Base-by-base conservation (phyloP, 2,113 vertebrate genomes). In the Merops nubicus region DNA sequence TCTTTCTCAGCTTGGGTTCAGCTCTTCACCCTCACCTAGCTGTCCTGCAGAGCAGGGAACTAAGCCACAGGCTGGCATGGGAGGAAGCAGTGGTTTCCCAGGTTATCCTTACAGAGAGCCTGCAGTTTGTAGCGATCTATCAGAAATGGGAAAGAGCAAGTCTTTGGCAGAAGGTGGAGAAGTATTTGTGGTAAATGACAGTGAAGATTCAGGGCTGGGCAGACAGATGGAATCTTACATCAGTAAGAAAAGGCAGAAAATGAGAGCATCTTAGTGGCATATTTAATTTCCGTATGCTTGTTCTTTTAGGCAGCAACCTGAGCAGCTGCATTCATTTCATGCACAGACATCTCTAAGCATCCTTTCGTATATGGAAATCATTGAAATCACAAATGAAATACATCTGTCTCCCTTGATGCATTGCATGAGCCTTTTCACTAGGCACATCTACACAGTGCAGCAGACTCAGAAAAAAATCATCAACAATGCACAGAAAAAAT, bases 351-450 rank as follows among this genome's bases (percentile, higher is more conserved):
- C 79, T 96, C 73, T 60, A 68, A 95, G 82, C 82, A 96, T 94
- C 79, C 60, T 91, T 88, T 95, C 68, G 48, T 92, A 84, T 29
- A 82, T 45, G 68, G 72, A 94, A 96, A 93, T 91, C 38, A 88
- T 59, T 56, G 82, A 88, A 93, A 83, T 91, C 90, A 92, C 82
- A 90, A 86, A 94, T 90, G 42, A 96, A 95, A 90, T 87, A 78
- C 82, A 88, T 81, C 75, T 86, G 59, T 81, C 85, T 95, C 85
- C 85, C 83, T 59, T 59, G 51, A 77, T 75, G 79, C 47, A 81
- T 15, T 74, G 42, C 67, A 94, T 88, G 34, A 90, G 67, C 43
- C 31, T 92, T 86, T 91, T 70, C 68, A 74, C 42, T 51, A 86
- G 56, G 64, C 76, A 91, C 59, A 88, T 56, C 64, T 62, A 94